Evolutionary conservation across 2,113 vertebrate species (phyloP), one percentile per base, ranked within the genome.

Genomic region (Herpailurus yagouaroundi): DNA sequence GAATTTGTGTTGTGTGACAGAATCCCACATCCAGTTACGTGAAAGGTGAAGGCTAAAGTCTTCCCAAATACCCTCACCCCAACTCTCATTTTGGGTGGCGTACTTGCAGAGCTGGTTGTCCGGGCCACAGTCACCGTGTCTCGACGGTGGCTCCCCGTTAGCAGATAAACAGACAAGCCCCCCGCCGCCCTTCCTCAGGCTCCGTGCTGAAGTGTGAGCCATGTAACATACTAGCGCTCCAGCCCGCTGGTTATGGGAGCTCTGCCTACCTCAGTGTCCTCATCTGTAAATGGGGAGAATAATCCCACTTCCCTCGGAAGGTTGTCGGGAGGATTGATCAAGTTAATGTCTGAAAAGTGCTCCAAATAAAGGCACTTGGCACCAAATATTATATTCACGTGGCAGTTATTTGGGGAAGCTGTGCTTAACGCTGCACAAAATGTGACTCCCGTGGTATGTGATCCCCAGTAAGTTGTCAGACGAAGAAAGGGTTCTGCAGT

Each of bases 331-430:
- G 29, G 27, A 10, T 41, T n/a, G 14, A 23, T 8, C 4, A 7
- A 13, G 45, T 50, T 36, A 81, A 11, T 41, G 0, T 9, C 9
- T n/a, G 64, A 14, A 68, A 5, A 68, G 41, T 5, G 76, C 50
- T 33, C 8, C 5, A 50, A 25, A 41, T 9, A 52, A n/a, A 79
- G 76, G 95, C 3, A 0, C 85, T 68, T 19, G 31, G 21, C 64
- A 48, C 4, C 0, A 14, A 21, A 23, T 4, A 0, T 16, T 12
- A 52, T 19, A 1, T 8, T n/a, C 60, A 12, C 4, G 10, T 18
- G 69, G 25, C 10, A 41, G 4, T 33, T 50, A 11, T 33, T 91
- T 27, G 18, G 89, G 66, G 52, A 66, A 60, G 31, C 2, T 19
- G 15, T 45, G 25, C 41, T 7, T 0, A 31, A 3, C 15, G 16